Percentiles rank a stretch among this genome's conserved stretches.
These are phyloP conservation scores for Tetranychus cinnabarinus DNA, from an alignment of 1,140 invertebrate species.

Conservation along the genomic window DNA sequence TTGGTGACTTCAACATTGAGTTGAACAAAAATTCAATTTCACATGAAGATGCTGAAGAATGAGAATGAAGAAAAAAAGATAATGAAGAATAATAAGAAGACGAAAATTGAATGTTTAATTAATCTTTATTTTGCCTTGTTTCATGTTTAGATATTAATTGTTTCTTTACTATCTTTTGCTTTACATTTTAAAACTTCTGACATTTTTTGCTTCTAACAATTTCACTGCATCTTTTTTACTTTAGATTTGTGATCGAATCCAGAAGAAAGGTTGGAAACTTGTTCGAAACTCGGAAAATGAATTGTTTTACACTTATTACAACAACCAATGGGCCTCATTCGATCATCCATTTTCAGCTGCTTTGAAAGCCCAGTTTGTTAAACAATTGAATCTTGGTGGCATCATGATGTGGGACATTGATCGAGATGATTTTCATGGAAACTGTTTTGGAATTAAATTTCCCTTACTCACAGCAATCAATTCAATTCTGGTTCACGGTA, in stretches of 20 bases:
- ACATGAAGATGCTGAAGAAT: no score
- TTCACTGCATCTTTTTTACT: no score
- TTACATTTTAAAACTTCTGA: no score
- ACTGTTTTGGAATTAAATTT: constrained; percentile 11
- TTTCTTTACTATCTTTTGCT: no score
- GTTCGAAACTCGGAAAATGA: neutral
- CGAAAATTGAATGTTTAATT: no score
- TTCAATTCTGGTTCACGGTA: neutral
- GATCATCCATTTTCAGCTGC: constrained; percentile 27
- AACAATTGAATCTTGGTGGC: constrained; percentile 17
- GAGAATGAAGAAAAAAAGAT: no score
- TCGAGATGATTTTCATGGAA: constrained; percentile 18
- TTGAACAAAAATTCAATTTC: no score
- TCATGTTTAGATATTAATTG: no score
- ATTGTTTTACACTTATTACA: neutral
- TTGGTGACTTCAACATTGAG: no score
- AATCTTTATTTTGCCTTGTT: no score
- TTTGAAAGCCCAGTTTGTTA: constrained; percentile 27
- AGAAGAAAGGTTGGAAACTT: neutral
- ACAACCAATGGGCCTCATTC: neutral
- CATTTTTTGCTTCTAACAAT: no score
- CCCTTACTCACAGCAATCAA: constrained; percentile 9
- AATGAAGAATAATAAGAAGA: no score
- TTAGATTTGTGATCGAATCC: neutral
- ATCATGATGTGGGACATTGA: constrained; percentile 26